Conservation (phyloP, 2,113 vertebrate genomes). For the Felis chaus region DNA sequence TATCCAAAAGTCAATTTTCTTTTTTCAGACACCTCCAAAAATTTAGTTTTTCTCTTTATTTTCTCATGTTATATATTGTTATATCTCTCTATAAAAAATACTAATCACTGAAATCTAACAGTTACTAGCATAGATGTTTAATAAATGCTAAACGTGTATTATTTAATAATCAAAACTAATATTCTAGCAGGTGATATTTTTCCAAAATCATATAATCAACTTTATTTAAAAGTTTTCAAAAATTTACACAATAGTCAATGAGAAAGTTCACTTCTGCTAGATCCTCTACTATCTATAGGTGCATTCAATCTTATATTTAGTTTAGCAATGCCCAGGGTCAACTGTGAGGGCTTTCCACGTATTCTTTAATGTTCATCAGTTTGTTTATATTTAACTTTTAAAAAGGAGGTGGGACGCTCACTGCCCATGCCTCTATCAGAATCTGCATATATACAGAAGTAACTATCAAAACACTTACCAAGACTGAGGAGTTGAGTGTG, state of each 20-base stretch:
- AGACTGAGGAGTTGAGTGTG: neutral
- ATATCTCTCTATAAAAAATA: slow-evolving; percentile 4
- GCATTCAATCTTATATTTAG: neutral
- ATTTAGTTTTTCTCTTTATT: slow-evolving; percentile 25
- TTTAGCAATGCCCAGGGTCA: neutral
- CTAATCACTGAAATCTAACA: neutral
- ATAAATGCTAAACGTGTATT: neutral
- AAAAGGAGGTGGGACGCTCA: neutral
- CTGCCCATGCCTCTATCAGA: neutral
- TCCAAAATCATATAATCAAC: neutral
- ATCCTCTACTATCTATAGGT: neutral
- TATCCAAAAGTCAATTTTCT: slow-evolving; percentile 9
- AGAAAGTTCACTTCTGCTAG: neutral
- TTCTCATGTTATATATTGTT: neutral
- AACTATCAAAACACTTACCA: neutral
- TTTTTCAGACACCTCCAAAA: slow-evolving; percentile 4
- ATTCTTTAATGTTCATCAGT: neutral
- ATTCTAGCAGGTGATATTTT: slow-evolving; percentile 32
- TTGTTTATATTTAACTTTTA: neutral
- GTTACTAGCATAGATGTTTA: neutral
- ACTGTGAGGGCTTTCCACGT: neutral
- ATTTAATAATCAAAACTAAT: slow-evolving; percentile 39
- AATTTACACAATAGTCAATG: neutral
- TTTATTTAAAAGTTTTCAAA: slow-evolving; percentile 7
- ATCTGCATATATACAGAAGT: neutral